Evolutionary conservation across 2,888 invertebrate species (phyloP).

Genomic region (Catocala sponsa): DNA sequence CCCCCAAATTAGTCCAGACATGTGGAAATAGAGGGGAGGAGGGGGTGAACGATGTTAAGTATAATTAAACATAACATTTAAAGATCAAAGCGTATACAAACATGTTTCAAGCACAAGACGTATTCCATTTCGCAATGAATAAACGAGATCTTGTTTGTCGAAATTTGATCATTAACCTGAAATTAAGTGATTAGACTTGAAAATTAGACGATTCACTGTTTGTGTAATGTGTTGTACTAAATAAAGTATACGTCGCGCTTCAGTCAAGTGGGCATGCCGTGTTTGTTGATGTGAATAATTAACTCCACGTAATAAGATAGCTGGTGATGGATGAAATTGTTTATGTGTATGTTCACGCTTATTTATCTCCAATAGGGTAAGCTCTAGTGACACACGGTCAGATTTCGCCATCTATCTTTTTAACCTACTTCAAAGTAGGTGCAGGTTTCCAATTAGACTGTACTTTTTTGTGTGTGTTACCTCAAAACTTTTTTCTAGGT

Average conservation of each 20-base stretch:
- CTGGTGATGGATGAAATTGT: too few species aligned
- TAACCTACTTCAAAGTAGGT: too few species aligned
- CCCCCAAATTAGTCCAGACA: background rate
- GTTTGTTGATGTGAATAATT: too few species aligned
- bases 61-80: slow-evolving; percentile 20
- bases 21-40: background rate
- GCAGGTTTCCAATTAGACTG: too few species aligned
- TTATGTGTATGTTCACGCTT: too few species aligned
- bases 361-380: too few species aligned
- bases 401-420: too few species aligned
- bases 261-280: background rate
- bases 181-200: slow-evolving; percentile 7
- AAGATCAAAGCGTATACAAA: slow-evolving; percentile 20
- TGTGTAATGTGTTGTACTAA: background rate
- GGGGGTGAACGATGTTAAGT: slow-evolving; percentile 2
- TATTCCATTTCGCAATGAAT: slow-evolving; percentile 10
- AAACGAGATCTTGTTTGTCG: slow-evolving; percentile 10
- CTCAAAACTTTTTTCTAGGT: too few species aligned
- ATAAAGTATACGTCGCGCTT: background rate
- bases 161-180: slow-evolving; percentile 13
- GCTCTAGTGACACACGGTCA: too few species aligned
- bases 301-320: too few species aligned
- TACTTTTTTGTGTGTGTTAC: too few species aligned
- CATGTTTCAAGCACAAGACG: slow-evolving; percentile 2
- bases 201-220: slow-evolving; percentile 3